These are phyloP conservation scores for Mesembrinibis cayennensis DNA, from an alignment of 2,113 vertebrate genomes.

Conservation along the genomic window DNA sequence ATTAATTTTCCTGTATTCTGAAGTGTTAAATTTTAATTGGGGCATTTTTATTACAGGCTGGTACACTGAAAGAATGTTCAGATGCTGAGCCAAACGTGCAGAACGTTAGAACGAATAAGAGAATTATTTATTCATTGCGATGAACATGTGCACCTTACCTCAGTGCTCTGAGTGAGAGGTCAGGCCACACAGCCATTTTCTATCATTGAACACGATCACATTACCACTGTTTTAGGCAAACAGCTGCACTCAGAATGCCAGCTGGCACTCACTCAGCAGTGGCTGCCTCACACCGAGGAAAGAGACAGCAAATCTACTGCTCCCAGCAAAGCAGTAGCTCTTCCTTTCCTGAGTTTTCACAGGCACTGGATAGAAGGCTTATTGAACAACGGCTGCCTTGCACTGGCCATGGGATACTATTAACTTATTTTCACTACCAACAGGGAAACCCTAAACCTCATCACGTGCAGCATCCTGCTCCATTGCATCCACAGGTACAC, in stretches of 20 bases:
- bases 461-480: neutral
- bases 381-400: neutral
- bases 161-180: neutral
- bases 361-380: neutral
- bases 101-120: neutral
- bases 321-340: neutral
- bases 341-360: neutral
- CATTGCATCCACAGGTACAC: neutral
- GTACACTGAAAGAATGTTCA: neutral
- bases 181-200: neutral
- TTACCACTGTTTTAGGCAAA: neutral
- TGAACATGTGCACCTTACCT: neutral
- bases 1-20: constrained; percentile 24
- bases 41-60: constrained; percentile 1
- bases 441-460: neutral
- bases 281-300: neutral
- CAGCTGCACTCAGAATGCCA: neutral
- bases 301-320: neutral
- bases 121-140: neutral
- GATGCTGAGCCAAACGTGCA: neutral
- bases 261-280: neutral
- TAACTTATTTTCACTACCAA: neutral
- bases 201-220: neutral
- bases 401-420: neutral
- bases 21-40: constrained; percentile 53